Evolutionary conservation across 92 coral and sea anemone genomes (phyloP).

Genomic region (Parazoanthus swiftii): DNA sequence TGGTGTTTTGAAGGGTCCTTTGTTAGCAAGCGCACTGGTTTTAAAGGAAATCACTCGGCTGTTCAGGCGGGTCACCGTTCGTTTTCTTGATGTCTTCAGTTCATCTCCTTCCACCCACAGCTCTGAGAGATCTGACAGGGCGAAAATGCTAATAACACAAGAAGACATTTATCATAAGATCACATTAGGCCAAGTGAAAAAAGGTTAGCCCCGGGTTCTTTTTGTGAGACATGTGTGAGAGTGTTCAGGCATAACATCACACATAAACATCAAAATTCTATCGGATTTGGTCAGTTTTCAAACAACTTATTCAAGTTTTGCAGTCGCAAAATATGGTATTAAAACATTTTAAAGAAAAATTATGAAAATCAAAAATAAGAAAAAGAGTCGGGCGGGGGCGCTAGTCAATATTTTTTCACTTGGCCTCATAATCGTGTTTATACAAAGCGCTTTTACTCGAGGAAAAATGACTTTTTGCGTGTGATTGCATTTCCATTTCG

Average conservation of each 20-base stretch:
- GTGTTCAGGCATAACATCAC: no score
- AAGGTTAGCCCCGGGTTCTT: no score
- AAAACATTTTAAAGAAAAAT: no score
- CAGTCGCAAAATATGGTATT: no score
- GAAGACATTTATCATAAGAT: neutral
- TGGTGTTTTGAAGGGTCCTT: constrained; percentile 49
- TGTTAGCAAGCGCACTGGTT: constrained; percentile 15
- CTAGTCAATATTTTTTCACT: no score
- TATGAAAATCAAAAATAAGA: no score
- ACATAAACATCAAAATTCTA: no score
- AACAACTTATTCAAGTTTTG: no score
- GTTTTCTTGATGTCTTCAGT: constrained; percentile 57
- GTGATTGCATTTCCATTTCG: neutral
- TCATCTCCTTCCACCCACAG: constrained; percentile 66
- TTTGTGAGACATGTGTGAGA: no score
- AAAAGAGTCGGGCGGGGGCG: no score
- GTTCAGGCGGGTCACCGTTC: constrained; percentile 53
- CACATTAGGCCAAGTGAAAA: no score
- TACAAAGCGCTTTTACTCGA: neutral
- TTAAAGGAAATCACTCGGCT: constrained; percentile 49
- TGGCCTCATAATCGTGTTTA: neutral
- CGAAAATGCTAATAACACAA: constrained; percentile 51
- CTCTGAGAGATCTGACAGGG: constrained; percentile 58
- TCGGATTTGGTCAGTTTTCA: no score
- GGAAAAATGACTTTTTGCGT: neutral